A percentile compares a stretch with the other conserved stretches of the same genome.
These are phyloP conservation scores for Xyliphius kryptos DNA, from an alignment of 2,113 vertebrate species.

Conservation along the genomic window DNA sequence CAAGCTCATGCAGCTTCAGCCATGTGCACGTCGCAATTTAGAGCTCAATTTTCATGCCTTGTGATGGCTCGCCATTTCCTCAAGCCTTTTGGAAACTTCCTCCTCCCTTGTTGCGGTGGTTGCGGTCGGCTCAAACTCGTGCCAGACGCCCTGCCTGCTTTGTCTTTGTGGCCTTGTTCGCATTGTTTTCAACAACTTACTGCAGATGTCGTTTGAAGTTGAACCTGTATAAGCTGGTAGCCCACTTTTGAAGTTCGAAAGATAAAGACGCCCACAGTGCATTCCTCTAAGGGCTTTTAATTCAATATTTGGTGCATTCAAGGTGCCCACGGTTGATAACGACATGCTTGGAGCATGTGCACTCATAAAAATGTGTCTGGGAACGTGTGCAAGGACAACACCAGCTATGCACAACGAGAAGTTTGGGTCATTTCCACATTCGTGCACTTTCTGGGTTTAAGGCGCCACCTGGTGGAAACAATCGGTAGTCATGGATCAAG, in stretches of 20 bases:
- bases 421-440: slow-evolving; percentile 60
- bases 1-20: slow-evolving; percentile 28
- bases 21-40: slow-evolving; percentile 39
- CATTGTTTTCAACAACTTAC: slow-evolving; percentile 7
- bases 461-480: slow-evolving; percentile 58
- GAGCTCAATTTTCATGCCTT: slow-evolving; percentile 35
- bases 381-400: slow-evolving; percentile 60
- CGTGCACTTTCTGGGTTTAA: slow-evolving; percentile 38
- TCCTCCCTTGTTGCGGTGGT: slow-evolving; percentile 9
- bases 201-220: not conserved
- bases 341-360: slow-evolving; percentile 47
- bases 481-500: too few relatives aligned
- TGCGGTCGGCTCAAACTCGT: not conserved
- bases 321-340: slow-evolving; percentile 39
- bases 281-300: slow-evolving; percentile 5
- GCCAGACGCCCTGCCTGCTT: slow-evolving; percentile 8
- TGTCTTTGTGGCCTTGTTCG: slow-evolving; percentile 10
- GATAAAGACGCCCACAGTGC: not conserved
- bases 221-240: not conserved
- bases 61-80: slow-evolving; percentile 35
- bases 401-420: slow-evolving; percentile 64
- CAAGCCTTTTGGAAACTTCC: slow-evolving; percentile 20
- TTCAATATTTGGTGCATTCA: slow-evolving; percentile 25
- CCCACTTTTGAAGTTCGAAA: too few relatives aligned
- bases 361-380: slow-evolving; percentile 58